Evolutionary conservation across 2,797 vertebrate genomes (phyloP).

Genomic region (Muscicapa striata): DNA sequence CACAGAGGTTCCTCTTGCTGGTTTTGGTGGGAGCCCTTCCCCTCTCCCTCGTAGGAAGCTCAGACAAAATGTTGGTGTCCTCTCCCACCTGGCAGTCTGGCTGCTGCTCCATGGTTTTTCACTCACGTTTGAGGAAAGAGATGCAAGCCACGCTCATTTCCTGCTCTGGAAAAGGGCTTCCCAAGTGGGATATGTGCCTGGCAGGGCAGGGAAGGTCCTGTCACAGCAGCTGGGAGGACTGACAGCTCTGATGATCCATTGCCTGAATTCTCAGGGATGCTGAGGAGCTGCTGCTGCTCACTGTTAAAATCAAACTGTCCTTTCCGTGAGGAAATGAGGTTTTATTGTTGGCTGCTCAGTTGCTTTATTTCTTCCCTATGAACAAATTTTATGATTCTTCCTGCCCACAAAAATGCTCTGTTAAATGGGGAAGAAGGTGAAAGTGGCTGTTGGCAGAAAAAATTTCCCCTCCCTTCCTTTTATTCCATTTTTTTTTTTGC

Average conservation of each 20-base stretch:
- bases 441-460: conserved; percentile 20
- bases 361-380: conserved; percentile 32
- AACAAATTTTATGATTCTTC: conserved; percentile 1
- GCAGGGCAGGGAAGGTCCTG: neutral
- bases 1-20: neutral
- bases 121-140: neutral
- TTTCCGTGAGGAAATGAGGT: neutral
- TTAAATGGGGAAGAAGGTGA: conserved; percentile 10
- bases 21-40: neutral
- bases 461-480: neutral
- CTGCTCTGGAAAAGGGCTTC: neutral
- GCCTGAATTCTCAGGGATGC: neutral
- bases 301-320: neutral
- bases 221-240: neutral
- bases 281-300: neutral
- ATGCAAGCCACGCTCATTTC: fast-evolving
- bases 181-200: fast-evolving
- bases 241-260: neutral
- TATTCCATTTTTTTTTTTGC: neutral
- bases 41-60: neutral
- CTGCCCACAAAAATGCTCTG: conserved; percentile 19
- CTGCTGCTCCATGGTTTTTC: neutral
- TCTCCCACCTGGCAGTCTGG: neutral
- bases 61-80: neutral
- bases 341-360: conserved; percentile 16